Evolutionary conservation across 2,113 vertebrate species (phyloP).

Genomic region (Merops nubicus): DNA sequence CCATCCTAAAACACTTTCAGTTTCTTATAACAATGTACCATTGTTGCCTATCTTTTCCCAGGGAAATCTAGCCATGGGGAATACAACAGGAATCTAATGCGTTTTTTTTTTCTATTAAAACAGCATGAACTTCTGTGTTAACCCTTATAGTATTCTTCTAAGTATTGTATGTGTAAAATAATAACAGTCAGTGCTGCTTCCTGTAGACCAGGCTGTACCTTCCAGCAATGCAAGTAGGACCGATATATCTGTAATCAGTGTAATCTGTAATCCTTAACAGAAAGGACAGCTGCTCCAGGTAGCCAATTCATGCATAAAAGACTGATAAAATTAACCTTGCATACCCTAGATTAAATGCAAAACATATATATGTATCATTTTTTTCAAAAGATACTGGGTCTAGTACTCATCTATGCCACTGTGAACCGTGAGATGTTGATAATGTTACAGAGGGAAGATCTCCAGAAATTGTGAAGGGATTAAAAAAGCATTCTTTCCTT

Average conservation of each 20-base stretch:
- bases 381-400: background rate
- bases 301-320: background rate
- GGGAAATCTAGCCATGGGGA: background rate
- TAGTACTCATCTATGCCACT: background rate
- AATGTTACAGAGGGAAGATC: background rate
- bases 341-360: background rate
- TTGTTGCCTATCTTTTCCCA: conserved; percentile 24
- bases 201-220: background rate
- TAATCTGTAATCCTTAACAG: background rate
- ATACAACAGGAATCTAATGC: background rate
- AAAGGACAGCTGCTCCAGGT: background rate
- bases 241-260: background rate
- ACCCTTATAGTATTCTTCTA: background rate
- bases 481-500: background rate
- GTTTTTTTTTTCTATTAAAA: background rate
- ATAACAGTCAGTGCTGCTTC: background rate
- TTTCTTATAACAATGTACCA: conserved; percentile 26
- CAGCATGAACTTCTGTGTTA: background rate
- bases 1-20: conserved; percentile 16
- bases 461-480: background rate
- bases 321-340: background rate
- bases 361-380: background rate
- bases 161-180: background rate
- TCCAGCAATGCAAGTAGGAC: background rate
- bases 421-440: background rate